Conservation (phyloP, 1,140 invertebrate species). For the Euura saliciscinereae region DNA sequence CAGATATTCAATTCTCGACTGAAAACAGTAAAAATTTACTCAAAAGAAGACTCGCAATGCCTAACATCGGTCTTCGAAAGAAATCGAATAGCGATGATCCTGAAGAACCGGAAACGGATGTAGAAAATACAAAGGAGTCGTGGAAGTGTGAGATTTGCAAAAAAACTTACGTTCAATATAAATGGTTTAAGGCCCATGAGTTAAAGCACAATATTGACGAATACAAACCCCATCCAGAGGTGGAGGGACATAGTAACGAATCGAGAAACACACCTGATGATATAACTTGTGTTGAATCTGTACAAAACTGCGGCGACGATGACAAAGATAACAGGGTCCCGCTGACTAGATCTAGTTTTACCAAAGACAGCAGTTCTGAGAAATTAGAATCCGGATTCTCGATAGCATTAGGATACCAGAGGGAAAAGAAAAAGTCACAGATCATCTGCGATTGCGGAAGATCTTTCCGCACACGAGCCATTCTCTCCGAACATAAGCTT, state of each 20-base stretch:
- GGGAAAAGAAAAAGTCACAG: too few relatives aligned
- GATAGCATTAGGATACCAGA: too few relatives aligned
- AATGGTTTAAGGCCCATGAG: conserved; percentile 27
- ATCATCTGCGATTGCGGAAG: conserved; percentile 43
- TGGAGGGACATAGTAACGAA: conserved; percentile 31
- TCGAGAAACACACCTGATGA: neutral
- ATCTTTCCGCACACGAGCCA: conserved; percentile 46
- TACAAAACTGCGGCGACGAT: neutral
- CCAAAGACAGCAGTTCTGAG: neutral
- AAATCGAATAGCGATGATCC: neutral
- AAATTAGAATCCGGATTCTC: neutral
- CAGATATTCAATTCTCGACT: conserved; percentile 16
- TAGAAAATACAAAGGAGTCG: conserved; percentile 6
- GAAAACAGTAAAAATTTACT: conserved; percentile 27
- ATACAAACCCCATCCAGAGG: conserved; percentile 23
- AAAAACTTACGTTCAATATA: conserved; percentile 25
- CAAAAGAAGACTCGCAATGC: conserved; percentile 11
- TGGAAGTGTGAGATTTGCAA: conserved; percentile 35
- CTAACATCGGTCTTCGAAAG: neutral
- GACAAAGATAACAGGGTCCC: neutral
- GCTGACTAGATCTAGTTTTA: conserved; percentile 8
- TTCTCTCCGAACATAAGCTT: conserved; percentile 41
- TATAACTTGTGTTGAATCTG: neutral
- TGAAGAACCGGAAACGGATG: conserved; percentile 10
- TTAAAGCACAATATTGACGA: conserved; percentile 29